Evolutionary conservation across 2,888 invertebrate genomes (phyloP), one percentile per base, ranked within the genome.

Genomic region (Drosophila picticornis): DNA sequence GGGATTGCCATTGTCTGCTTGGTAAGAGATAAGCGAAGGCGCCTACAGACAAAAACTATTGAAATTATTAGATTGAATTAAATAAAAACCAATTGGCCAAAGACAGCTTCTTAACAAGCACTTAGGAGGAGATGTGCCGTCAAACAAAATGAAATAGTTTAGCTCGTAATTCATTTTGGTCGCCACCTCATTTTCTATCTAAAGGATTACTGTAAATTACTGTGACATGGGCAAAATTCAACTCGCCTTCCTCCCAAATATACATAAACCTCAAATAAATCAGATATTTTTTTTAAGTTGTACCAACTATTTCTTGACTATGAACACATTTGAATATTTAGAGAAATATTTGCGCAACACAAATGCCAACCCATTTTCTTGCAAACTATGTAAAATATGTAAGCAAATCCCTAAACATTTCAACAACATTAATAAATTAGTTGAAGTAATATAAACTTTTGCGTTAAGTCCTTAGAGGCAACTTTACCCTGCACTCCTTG

Each of bases 381-480:
- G 10, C 0, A 16, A 43, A 40, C n/a, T 57, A 57, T 57, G 27
- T 10, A 19, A 34, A 40, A 27, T 34, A n/a, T 56, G 40, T 51
- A 38, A 50, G 25, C 9, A 48, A 81, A 46, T 70, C 60, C 63
- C 60, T 40, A 34, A 74, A 62, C 57, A 72, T 62, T 70, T 75
- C 61, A 68, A 53, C 53, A 72, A 81, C 81, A 81, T 84, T 84
- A 81, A 77, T 80, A 72, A 82, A 88, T 85, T 75, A 80, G 77
- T 73, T 77, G 16, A 88, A 73, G 80, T 75, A 82, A 82, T 84
- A 75, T 77, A 84, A 80, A 85, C 61, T 77, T 77, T 80, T 84
- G 65, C 61, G 66, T 57, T 32, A 31, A 40, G 71, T 74, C 73
- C 62, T 71, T 62, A 13, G 58, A 46, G 60, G 13, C 65, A 46